Evolutionary conservation across 35 echinoderm and acorn worm species (phyloP).

Genomic region (Stichopus chloronotus): DNA sequence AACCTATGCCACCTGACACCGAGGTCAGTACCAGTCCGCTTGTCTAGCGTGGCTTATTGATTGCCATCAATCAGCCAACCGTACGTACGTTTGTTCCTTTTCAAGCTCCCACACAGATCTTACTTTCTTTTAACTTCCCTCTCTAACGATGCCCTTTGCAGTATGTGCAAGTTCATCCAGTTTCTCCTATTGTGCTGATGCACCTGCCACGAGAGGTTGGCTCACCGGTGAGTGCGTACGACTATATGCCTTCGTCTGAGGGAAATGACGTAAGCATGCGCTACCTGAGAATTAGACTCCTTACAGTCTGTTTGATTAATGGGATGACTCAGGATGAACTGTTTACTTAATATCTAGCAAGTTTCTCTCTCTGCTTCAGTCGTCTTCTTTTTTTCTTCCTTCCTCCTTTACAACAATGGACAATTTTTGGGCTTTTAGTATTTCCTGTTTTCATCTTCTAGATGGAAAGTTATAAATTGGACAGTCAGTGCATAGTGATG

Average conservation of each 20-base stretch:
- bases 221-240: not conserved
- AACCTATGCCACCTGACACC: conserved; percentile 29
- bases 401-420: not conserved
- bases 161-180: not conserved
- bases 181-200: not conserved
- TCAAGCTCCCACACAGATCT: not conserved
- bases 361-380: not conserved
- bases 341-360: conserved; percentile 21
- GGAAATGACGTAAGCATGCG: conserved; percentile 20
- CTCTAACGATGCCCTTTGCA: conserved; percentile 1
- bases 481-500: not conserved
- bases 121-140: not conserved
- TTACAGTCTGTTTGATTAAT: conserved; percentile 38
- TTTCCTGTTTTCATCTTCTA: not conserved
- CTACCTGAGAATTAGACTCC: not conserved
- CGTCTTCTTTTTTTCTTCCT: not conserved
- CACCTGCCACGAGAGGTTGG: not conserved
- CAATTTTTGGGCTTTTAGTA: not conserved
- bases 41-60: conserved; percentile 40
- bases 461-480: conserved; percentile 1
- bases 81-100: not conserved
- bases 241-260: not conserved
- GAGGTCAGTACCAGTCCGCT: conserved; percentile 36
- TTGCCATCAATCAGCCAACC: conserved; percentile 29
- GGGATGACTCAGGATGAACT: conserved; percentile 28